These are phyloP conservation scores for Drepana falcataria DNA, from an alignment of 2,888 invertebrate genomes.

Conservation along the genomic window DNA sequence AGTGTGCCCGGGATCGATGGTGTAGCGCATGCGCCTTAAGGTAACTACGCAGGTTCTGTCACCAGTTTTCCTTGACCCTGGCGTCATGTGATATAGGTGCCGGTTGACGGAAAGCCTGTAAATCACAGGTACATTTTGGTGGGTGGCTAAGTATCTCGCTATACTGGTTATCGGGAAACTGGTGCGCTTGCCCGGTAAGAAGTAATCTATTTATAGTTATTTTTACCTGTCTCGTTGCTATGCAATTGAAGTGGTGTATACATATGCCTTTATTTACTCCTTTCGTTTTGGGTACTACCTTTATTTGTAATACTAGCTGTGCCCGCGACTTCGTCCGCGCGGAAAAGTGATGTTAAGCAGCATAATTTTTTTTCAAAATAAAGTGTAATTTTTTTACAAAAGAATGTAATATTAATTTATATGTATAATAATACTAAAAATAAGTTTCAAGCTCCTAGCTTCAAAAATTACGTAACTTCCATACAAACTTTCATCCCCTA, in stretches of 20 bases:
- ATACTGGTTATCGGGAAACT: neutral
- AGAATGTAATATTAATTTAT: too few relatives aligned
- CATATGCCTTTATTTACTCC: too few relatives aligned
- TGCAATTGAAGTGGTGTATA: neutral
- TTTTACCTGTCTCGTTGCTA: neutral
- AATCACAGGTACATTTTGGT: neutral
- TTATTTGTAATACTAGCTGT: too few relatives aligned
- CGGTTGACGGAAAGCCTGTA: neutral
- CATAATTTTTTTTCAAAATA: too few relatives aligned
- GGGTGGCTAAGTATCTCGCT: neutral
- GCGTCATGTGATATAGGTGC: neutral
- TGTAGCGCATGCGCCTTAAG: slow-evolving; percentile 48
- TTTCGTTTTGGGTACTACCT: too few relatives aligned
- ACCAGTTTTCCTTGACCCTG: slow-evolving; percentile 2
- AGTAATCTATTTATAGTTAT: neutral
- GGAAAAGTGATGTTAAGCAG: too few relatives aligned
- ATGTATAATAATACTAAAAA: too few relatives aligned
- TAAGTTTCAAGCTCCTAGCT: too few relatives aligned
- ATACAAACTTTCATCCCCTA: too few relatives aligned
- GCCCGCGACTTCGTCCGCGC: too few relatives aligned
- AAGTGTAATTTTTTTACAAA: too few relatives aligned
- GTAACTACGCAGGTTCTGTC: slow-evolving; percentile 34
- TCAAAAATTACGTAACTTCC: too few relatives aligned
- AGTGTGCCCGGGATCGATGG: slow-evolving; percentile 41
- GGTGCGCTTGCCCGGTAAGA: neutral